Conservation (phyloP, 2,797 vertebrate species). For the Poecilia velifera region DNA sequence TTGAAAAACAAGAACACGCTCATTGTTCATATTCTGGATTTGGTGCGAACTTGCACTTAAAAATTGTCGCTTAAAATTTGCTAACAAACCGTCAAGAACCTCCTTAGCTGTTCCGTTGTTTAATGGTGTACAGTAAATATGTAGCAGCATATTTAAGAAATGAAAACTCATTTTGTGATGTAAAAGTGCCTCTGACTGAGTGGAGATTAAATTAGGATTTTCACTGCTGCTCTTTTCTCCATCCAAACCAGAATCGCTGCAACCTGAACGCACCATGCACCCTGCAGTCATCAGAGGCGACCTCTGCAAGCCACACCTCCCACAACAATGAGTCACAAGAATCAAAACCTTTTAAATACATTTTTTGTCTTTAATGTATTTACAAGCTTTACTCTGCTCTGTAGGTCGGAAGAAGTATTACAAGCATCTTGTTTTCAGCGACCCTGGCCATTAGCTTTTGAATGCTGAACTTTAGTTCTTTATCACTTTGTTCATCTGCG, state of each 20-base stretch:
- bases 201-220: slow-evolving; percentile 1
- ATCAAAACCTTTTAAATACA: slow-evolving; percentile 70
- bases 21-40: neutral
- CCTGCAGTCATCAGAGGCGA: neutral
- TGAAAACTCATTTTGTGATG: neutral
- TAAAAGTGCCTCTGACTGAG: slow-evolving; percentile 3
- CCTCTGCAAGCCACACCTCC: neutral
- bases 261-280: neutral
- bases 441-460: slow-evolving; percentile 76
- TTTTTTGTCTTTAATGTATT: slow-evolving; percentile 92
- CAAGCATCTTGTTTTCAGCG: slow-evolving; percentile 85
- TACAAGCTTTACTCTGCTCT: slow-evolving; percentile 96
- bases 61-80: neutral
- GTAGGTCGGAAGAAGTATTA: slow-evolving; percentile 90
- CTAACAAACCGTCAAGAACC: neutral
- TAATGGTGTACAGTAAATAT: neutral
- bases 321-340: slow-evolving; percentile 52
- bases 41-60: neutral
- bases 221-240: slow-evolving; percentile 15
- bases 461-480: slow-evolving; percentile 76
- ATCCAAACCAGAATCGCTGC: neutral
- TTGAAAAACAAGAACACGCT: neutral
- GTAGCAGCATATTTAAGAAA: neutral
- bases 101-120: neutral
- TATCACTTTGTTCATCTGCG: slow-evolving; percentile 69